phyloP scores from a whole-genome alignment of 2,113 vertebrate species.

The Lepus timidus region DNA sequence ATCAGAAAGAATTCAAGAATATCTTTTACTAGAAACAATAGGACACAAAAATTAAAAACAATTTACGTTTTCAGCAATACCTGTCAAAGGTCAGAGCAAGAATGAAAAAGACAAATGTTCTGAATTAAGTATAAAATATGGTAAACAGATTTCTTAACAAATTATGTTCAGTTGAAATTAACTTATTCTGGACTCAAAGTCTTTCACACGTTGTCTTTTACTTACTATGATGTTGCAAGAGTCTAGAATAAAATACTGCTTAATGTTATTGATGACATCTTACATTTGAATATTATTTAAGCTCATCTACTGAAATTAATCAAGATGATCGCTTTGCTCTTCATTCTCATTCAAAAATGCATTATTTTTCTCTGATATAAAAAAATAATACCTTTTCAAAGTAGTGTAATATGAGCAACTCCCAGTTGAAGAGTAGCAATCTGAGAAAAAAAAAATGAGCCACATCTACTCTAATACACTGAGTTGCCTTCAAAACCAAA shows the following conservation, averaged over 20 bases:
- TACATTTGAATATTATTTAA: constrained; percentile 38
- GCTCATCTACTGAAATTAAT: constrained; percentile 24
- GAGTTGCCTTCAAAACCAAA: constrained; percentile 31
- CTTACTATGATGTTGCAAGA: constrained; percentile 1
- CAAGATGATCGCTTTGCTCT: constrained; percentile 2
- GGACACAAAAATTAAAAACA: constrained; percentile 39
- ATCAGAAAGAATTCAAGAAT: not conserved
- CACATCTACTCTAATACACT: not conserved
- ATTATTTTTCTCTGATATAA: constrained; percentile 44
- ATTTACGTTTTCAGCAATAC: not conserved
- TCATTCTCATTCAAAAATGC: not conserved
- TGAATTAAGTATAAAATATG: not conserved
- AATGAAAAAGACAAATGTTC: constrained; percentile 13
- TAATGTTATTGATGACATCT: constrained; percentile 19
- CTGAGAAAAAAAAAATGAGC: not conserved
- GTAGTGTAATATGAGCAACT: not conserved
- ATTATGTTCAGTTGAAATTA: not conserved
- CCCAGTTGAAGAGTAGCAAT: not conserved
- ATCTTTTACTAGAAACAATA: constrained; percentile 8
- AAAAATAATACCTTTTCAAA: constrained; percentile 20
- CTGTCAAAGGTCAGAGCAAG: not conserved
- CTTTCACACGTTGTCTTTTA: not conserved
- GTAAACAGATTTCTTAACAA: not conserved
- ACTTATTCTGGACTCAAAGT: not conserved
- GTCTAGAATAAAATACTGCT: not conserved